Evolutionary conservation across 1,140 invertebrate species (phyloP).

Genomic region (Hypothenemus hampei): DNA sequence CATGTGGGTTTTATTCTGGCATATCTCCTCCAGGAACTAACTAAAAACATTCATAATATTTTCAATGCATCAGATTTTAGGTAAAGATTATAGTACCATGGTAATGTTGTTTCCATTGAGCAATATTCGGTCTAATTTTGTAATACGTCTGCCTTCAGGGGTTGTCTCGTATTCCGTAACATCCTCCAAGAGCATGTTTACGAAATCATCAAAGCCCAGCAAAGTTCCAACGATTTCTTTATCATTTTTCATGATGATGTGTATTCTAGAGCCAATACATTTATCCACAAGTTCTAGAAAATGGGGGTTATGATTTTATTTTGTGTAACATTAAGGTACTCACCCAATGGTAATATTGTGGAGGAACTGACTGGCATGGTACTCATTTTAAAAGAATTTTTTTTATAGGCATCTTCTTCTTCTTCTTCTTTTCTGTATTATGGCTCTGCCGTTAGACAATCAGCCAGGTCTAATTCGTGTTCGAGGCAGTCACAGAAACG

Average conservation of each 20-base stretch:
- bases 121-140: slow-evolving; percentile 96
- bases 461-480: too few relatives aligned
- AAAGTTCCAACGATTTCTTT: slow-evolving; percentile 99
- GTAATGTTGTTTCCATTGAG: slow-evolving; percentile 99
- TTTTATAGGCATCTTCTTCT: too few relatives aligned
- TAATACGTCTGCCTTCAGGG: slow-evolving; percentile 91
- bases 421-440: too few relatives aligned
- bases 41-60: slow-evolving; percentile 46
- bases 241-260: slow-evolving; percentile 99
- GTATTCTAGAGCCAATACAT: slow-evolving; percentile 98
- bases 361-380: slow-evolving; percentile 41
- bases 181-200: slow-evolving; percentile 94
- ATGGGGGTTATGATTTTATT: slow-evolving; percentile 3
- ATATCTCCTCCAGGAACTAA: slow-evolving; percentile 66
- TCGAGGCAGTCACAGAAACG: too few relatives aligned
- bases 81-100: too few relatives aligned
- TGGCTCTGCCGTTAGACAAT: too few relatives aligned
- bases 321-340: slow-evolving; percentile 1
- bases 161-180: slow-evolving; percentile 94
- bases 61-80: too few relatives aligned
- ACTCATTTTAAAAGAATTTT: slow-evolving; percentile 41
- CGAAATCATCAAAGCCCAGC: slow-evolving; percentile 98
- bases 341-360: slow-evolving; percentile 42
- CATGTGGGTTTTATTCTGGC: slow-evolving; percentile 53
- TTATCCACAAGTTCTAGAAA: slow-evolving; percentile 94